Evolutionary conservation across 2,113 vertebrate species (phyloP), one percentile per base, ranked within the genome.

Genomic region (Apeltes quadracus): DNA sequence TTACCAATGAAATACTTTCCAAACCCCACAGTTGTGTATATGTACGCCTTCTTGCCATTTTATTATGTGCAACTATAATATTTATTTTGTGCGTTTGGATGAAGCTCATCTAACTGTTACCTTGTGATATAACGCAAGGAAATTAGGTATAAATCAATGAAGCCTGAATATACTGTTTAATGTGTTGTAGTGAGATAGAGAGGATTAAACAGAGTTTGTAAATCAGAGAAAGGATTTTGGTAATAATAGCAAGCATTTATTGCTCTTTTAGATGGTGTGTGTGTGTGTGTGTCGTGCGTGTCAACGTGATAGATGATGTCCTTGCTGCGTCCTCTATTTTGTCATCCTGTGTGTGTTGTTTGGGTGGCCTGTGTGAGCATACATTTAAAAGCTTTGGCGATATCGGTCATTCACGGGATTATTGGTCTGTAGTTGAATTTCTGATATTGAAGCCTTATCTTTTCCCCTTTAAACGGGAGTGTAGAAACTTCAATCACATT

Each of bases 301-400:
- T 82, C 75, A 73, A 55, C 59, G 55, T 76, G 78, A 87, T 89
- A 72, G 76, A 87, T 83, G 74, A 73, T 79, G 86, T 81, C 63
- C 76, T 79, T 85, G 79, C 67, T 29, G 0, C 68, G 76, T 69
- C 83, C 84, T 84, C 66, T 88, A 27, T 73, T 75, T 48, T 76
- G 51, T 75, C 66, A 65, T 55, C 70, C 23, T 72, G 57, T 78
- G 54, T 72, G 54, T 61, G 34, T 41, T 72, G 62, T 69, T 61
- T 74, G 50, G 51, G 76, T 70, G 62, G 67, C 81, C 64, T 67
- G 23, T n/a, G 53, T 66, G 25, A 71, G 53, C 70, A 78, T 75
- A 57, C 2, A 85, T 87, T 65, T 53, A 73, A 57, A 74, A 38
- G 73, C 53, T 76, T 55, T 77, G 41, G 12, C 3, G 20, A 36